Base-by-base conservation (phyloP, 2,797 vertebrate genomes). In the Amphiprion clarkii region DNA sequence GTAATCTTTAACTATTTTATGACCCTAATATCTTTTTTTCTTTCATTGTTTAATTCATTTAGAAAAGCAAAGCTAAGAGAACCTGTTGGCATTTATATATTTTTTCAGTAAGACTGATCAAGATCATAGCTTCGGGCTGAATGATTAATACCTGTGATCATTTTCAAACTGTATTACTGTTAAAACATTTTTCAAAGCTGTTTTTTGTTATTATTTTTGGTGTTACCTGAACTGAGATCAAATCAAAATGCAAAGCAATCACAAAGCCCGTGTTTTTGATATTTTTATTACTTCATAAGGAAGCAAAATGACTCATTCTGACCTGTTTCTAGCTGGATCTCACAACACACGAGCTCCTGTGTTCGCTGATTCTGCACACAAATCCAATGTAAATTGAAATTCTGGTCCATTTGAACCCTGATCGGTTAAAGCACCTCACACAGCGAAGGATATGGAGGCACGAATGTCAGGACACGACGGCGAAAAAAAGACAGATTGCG, bases 1-100 rank as follows among this genome's bases (percentile, higher is more conserved):
- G 91, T 92, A 85, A 93, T 91, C 70, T 88, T 89, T 87, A 88
- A 86, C 88, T 85, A 61, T 88, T 90, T 89, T 88, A 39, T 88
- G 25, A 53, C 82, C 76, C 17, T 23, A 33, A 33, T 13, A 17
- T 74, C 21, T 70, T 33, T 11, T 11, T 11, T 46, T 51, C 3
- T 56, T 49, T 57, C 10, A 16, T 61, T 68, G 48, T 57, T 63
- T 49, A 1, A 4, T 23, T 55, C 61, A 31, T 25, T n/a, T 17
- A 33, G 25, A 40, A 13, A 54, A 17, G 52, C 4, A 16, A 25
- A 7, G 0, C 19, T 21, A 16, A 49, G 14, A 13, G 16, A 5
- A 39, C 19, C 14, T 19, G 4, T 31, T 29, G 1, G 4, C 11
- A 25, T 13, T 4, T 7, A 52, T 11, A 2, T n/a, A 21, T 46